phyloP scores from a whole-genome alignment of 2,113 vertebrate species.

The Myodes glareolus region DNA sequence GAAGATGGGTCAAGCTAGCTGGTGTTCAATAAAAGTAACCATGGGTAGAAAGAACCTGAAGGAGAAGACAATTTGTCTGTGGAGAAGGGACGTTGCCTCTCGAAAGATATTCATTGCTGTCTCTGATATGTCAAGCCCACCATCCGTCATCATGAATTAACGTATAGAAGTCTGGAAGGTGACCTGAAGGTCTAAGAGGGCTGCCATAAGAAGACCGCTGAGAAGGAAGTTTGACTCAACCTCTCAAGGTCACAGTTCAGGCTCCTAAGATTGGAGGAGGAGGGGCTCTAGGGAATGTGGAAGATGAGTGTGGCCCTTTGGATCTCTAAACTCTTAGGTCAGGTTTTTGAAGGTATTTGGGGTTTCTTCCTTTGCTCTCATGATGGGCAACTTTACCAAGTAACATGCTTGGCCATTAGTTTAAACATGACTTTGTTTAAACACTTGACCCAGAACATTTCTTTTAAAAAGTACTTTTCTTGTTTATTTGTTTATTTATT shows the following conservation, averaged over 20 bases:
- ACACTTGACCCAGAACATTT: not conserved
- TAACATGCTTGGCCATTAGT: not conserved
- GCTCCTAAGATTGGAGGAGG: not conserved
- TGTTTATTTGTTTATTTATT: too few species aligned
- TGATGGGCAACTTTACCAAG: not conserved
- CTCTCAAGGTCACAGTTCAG: not conserved
- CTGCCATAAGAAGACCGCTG: not conserved
- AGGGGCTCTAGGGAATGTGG: not conserved
- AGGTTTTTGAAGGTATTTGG: not conserved
- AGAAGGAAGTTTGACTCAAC: not conserved
- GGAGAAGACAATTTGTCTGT: not conserved
- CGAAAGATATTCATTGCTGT: not conserved
- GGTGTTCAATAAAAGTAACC: not conserved
- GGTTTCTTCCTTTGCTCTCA: not conserved
- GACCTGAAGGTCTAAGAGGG: not conserved
- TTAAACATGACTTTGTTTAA: not conserved
- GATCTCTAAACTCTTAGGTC: not conserved
- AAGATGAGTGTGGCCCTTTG: rapidly evolving
- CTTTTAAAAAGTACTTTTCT: not conserved
- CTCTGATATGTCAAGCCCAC: not conserved
- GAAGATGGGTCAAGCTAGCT: not conserved
- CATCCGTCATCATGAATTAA: not conserved
- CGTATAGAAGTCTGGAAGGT: not conserved
- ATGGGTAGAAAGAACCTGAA: not conserved
- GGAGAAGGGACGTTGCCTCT: not conserved